Evolutionary conservation across 2,113 vertebrate species (phyloP).

Genomic region (Junco hyemalis): DNA sequence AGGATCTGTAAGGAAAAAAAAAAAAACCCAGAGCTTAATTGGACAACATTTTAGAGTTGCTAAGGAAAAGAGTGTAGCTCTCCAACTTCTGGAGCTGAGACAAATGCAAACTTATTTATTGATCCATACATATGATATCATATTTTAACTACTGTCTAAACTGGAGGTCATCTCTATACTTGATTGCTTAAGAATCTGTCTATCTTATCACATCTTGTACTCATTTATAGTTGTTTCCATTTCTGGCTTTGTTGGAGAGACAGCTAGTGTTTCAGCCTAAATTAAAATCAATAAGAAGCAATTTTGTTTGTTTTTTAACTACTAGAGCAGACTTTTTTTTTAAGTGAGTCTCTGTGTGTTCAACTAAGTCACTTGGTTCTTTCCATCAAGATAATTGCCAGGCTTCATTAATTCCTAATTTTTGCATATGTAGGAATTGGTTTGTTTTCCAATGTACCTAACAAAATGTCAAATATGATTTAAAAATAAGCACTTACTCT

Average conservation of each 20-base stretch:
- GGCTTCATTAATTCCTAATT: slow-evolving; percentile 37
- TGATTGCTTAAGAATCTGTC: slow-evolving; percentile 41
- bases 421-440: not conserved
- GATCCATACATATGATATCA: slow-evolving; percentile 6
- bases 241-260: slow-evolving; percentile 65
- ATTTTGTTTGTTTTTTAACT: slow-evolving; percentile 77
- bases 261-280: slow-evolving; percentile 66
- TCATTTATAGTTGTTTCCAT: slow-evolving; percentile 49
- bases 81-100: not conserved
- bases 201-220: slow-evolving; percentile 60
- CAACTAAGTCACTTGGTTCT: slow-evolving; percentile 21
- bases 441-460: slow-evolving; percentile 30
- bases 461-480: slow-evolving; percentile 11
- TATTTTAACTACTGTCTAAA: slow-evolving; percentile 22
- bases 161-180: slow-evolving; percentile 20
- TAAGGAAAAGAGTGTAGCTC: slow-evolving; percentile 5
- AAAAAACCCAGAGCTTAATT: slow-evolving; percentile 54
- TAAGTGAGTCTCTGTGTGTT: slow-evolving; percentile 6
- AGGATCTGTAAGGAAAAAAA: slow-evolving; percentile 53
- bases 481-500: slow-evolving; percentile 5
- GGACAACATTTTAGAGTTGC: slow-evolving; percentile 50
- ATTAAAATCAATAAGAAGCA: slow-evolving; percentile 78
- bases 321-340: slow-evolving; percentile 14
- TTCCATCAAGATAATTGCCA: slow-evolving; percentile 27
- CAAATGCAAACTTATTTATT: not conserved